Conservation (phyloP, 2,113 vertebrate genomes). For the Felis chaus region DNA sequence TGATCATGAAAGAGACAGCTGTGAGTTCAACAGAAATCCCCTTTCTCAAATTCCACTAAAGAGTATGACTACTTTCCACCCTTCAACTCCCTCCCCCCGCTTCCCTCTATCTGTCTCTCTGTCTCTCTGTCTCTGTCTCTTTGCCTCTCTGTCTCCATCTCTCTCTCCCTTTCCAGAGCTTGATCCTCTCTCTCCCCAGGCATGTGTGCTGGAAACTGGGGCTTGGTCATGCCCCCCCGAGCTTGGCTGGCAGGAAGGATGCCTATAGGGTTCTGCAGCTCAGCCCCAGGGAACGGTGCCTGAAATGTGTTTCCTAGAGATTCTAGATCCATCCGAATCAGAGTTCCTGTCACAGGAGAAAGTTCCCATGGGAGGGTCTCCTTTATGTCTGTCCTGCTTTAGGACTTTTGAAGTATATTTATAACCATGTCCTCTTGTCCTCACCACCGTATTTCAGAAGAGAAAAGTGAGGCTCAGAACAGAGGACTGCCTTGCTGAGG, state of each 20-base stretch:
- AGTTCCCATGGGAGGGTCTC: background rate
- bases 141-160: background rate
- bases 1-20: background rate
- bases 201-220: background rate
- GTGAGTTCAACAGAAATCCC: background rate
- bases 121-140: no score
- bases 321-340: background rate
- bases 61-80: background rate
- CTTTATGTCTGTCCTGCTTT: background rate
- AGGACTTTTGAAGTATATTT: background rate
- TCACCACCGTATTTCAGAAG: background rate
- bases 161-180: background rate
- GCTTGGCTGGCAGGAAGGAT: background rate
- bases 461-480: background rate
- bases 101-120: no score
- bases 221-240: background rate
- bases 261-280: fast-evolving
- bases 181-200: background rate
- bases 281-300: background rate
- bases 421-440: background rate
- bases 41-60: background rate
- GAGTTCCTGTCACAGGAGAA: background rate
- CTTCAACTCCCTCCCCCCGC: no score
- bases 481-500: background rate
- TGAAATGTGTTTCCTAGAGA: background rate